Evolutionary conservation across 1,140 invertebrate species (phyloP).

Genomic region (Pemphigus obesinymphae): DNA sequence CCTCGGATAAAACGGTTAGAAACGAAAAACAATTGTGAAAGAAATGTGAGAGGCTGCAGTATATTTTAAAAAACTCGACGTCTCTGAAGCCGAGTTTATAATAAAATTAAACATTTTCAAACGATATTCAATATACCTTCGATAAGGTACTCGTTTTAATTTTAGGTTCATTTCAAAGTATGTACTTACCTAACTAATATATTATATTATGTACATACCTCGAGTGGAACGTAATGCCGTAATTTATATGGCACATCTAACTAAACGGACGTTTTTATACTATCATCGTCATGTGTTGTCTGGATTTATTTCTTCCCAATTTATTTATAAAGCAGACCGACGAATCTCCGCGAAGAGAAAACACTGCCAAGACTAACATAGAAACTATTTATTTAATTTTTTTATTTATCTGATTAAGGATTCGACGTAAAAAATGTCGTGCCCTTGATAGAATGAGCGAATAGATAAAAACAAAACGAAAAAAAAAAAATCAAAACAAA

Average conservation of each 20-base stretch:
- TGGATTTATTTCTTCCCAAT: constrained; percentile 8
- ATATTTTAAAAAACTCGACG: not conserved
- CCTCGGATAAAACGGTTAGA: too few relatives aligned
- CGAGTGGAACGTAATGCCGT: not conserved
- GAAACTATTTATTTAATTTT: not conserved
- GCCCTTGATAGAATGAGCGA: not conserved
- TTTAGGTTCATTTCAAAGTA: not conserved
- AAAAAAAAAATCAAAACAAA: constrained; percentile 1
- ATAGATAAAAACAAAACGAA: not conserved
- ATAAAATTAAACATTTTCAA: not conserved
- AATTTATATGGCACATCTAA: not conserved
- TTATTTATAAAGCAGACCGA: constrained; percentile 20
- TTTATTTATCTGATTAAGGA: not conserved
- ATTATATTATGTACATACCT: not conserved
- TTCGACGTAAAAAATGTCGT: constrained; percentile 1
- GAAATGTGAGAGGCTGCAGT: too few relatives aligned
- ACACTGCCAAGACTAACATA: constrained; percentile 8
- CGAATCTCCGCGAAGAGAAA: not conserved
- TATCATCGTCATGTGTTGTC: not conserved
- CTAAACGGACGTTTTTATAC: not conserved
- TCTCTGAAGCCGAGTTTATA: not conserved
- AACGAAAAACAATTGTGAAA: not conserved
- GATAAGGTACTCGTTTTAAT: not conserved
- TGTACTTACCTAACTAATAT: not conserved
- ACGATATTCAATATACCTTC: not conserved